Percentiles rank a stretch among this genome's conserved stretches.
These are phyloP conservation scores for Metacarcinus magister DNA, from an alignment of 2,888 invertebrate species.

Conservation along the genomic window DNA sequence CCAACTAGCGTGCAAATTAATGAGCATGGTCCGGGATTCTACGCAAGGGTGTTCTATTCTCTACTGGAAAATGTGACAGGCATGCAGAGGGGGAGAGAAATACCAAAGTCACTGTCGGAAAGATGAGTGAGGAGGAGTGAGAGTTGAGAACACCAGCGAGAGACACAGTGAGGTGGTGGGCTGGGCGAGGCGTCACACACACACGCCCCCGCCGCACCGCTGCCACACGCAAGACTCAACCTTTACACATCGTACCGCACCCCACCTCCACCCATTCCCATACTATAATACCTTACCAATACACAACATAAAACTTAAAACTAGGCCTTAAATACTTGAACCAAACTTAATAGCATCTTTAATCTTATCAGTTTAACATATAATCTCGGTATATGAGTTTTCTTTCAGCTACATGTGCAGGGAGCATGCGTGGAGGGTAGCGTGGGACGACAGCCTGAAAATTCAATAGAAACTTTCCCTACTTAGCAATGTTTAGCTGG, in stretches of 20 bases:
- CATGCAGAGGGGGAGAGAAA: slow-evolving; percentile 75
- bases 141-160: slow-evolving; percentile 66
- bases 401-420: slow-evolving; percentile 43
- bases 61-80: slow-evolving; percentile 66
- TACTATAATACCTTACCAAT: background rate
- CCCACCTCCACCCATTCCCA: background rate
- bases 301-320: background rate
- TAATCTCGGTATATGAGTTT: background rate
- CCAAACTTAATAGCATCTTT: background rate
- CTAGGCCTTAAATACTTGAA: background rate
- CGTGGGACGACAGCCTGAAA: slow-evolving; percentile 63
- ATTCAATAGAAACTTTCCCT: slow-evolving; percentile 77
- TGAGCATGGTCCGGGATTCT: slow-evolving; percentile 63
- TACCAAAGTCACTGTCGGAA: slow-evolving; percentile 78
- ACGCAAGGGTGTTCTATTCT: slow-evolving; percentile 61
- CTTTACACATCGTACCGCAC: background rate
- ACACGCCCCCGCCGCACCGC: slow-evolving; percentile 32
- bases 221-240: slow-evolving; percentile 63
- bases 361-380: background rate
- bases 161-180: slow-evolving; percentile 66
- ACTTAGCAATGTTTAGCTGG: slow-evolving; percentile 63
- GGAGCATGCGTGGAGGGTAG: slow-evolving; percentile 37
- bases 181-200: slow-evolving; percentile 18
- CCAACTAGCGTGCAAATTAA: background rate
- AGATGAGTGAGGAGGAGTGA: slow-evolving; percentile 72